Evolutionary conservation across 1,140 invertebrate genomes (phyloP).

Genomic region (Drosophila funebris): DNA sequence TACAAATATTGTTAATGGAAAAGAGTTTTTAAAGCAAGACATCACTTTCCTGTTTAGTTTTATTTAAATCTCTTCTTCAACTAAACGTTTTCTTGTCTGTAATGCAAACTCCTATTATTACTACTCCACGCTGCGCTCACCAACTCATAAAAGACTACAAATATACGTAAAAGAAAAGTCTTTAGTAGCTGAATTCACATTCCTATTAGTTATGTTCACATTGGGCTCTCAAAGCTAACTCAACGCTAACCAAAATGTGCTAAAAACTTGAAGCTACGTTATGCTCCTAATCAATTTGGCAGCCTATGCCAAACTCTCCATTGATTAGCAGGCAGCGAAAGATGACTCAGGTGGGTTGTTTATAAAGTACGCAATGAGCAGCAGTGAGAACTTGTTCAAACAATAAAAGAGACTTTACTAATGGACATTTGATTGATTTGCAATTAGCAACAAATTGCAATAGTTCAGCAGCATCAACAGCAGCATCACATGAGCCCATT

Average conservation of each 20-base stretch:
- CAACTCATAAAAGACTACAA: neutral
- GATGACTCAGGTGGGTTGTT: slow-evolving; percentile 51
- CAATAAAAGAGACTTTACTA: slow-evolving; percentile 33
- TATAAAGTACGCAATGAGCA: neutral
- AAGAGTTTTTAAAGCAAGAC: too few species aligned
- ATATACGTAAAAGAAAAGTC: neutral
- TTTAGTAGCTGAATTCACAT: neutral
- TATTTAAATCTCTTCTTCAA: too few species aligned
- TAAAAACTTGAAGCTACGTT: slow-evolving; percentile 20
- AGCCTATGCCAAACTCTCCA: neutral
- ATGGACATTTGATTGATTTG: slow-evolving; percentile 73
- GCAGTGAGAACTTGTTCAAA: slow-evolving; percentile 12
- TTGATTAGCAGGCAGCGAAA: slow-evolving; percentile 28
- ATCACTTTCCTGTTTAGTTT: too few species aligned
- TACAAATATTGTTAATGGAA: too few species aligned
- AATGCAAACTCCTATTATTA: too few species aligned
- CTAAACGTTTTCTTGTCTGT: too few species aligned
- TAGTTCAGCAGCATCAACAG: slow-evolving; percentile 48
- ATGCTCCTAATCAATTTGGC: slow-evolving; percentile 28
- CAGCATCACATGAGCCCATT: slow-evolving; percentile 65
- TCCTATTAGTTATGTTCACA: slow-evolving; percentile 25
- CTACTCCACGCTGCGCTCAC: too few species aligned
- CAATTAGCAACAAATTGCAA: slow-evolving; percentile 54
- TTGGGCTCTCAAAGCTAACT: neutral
- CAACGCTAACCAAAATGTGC: slow-evolving; percentile 31